These are phyloP conservation scores for Gallinago jamesoni DNA, from an alignment of 2,113 vertebrate genomes.

Conservation along the genomic window DNA sequence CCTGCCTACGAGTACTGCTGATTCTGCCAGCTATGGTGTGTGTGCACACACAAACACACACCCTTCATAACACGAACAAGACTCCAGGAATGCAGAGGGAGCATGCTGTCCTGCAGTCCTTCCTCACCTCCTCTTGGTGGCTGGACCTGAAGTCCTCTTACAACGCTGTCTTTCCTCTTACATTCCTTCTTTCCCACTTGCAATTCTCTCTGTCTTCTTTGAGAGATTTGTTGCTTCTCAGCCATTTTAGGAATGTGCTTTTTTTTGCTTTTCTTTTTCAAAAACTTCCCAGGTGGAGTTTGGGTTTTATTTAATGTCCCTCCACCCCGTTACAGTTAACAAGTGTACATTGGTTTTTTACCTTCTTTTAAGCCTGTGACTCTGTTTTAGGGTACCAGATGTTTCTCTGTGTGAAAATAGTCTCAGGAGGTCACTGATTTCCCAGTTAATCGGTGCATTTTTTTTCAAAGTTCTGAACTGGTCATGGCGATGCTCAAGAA, in stretches of 20 bases:
- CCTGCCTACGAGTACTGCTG: background rate
- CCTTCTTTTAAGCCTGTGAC: background rate
- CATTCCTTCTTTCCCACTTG: background rate
- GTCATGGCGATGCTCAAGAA: background rate
- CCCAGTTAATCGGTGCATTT: background rate
- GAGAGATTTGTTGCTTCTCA: background rate
- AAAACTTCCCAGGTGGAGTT: background rate
- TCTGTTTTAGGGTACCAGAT: background rate
- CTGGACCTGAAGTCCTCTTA: background rate
- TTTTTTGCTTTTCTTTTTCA: background rate
- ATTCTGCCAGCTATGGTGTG: background rate
- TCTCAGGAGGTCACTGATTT: background rate
- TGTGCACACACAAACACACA: background rate
- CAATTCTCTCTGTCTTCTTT: background rate
- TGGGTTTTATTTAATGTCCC: background rate
- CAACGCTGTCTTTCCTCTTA: background rate
- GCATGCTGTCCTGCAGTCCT: rapidly evolving
- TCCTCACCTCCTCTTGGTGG: background rate
- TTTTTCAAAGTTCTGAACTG: background rate
- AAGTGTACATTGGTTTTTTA: background rate
- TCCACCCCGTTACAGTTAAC: background rate
- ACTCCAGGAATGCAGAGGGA: background rate
- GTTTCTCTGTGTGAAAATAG: background rate
- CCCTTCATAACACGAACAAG: background rate
- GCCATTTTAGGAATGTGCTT: background rate